These are phyloP conservation scores for Diglossa cyanea DNA, from an alignment of 2,797 vertebrate species.

Conservation along the genomic window DNA sequence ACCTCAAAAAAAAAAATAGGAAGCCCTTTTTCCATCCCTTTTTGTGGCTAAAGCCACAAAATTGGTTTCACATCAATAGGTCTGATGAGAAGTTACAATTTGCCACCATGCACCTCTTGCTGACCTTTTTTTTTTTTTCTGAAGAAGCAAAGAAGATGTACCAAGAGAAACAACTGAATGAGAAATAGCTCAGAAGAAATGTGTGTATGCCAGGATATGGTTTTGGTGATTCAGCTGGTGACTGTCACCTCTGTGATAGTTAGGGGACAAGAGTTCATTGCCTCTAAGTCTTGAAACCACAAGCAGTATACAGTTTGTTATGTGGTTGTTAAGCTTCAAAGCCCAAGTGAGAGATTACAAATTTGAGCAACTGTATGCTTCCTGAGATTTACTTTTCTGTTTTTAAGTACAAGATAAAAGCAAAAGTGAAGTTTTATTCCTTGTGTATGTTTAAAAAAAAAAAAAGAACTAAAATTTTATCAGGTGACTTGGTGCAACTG, in stretches of 20 bases:
- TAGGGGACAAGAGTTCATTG: background rate
- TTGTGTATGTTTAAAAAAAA: background rate
- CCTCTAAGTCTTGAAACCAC: conserved; percentile 20
- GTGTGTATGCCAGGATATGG: background rate
- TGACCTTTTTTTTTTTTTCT: background rate
- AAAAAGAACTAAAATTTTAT: background rate
- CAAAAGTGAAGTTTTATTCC: background rate
- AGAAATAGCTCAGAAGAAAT: background rate
- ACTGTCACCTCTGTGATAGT: background rate
- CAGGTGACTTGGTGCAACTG: background rate
- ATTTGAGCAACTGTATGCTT: background rate
- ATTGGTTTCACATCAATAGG: background rate
- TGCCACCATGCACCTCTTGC: background rate
- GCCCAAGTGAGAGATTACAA: background rate
- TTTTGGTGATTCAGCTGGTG: conserved; percentile 20
- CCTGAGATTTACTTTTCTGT: background rate
- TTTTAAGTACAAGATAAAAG: background rate
- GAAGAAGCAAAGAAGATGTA: background rate
- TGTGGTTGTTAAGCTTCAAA: conserved; percentile 39
- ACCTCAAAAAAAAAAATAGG: background rate
- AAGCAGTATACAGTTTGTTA: background rate
- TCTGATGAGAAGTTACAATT: background rate
- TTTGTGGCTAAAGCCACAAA: background rate
- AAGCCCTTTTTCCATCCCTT: background rate
- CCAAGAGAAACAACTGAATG: background rate